Conservation (phyloP, 2,797 vertebrate genomes). For the Sebastes iracundus region DNA sequence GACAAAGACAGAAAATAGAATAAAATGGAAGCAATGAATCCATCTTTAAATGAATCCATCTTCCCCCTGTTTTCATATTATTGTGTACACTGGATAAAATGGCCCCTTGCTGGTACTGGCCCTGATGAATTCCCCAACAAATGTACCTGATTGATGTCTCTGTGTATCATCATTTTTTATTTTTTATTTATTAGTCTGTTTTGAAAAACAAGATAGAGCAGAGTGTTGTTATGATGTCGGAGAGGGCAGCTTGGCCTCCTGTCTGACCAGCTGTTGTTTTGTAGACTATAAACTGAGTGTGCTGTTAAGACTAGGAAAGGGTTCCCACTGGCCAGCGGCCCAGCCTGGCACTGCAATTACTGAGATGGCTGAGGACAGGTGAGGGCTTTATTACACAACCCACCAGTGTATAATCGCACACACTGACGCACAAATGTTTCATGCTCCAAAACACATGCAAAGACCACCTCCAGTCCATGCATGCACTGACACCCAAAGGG, state of each 20-base stretch:
- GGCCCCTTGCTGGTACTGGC: neutral
- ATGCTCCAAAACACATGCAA: neutral
- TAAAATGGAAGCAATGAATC: neutral
- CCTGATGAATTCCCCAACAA: neutral
- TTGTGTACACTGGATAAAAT: neutral
- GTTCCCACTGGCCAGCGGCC: constrained; percentile 44
- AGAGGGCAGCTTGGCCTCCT: constrained; percentile 28
- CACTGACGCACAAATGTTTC: constrained; percentile 7
- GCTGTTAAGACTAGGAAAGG: constrained; percentile 44
- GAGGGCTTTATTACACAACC: constrained; percentile 61
- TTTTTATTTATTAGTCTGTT: constrained; percentile 13
- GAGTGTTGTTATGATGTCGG: constrained; percentile 27
- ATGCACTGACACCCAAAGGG: neutral
- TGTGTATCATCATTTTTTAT: neutral
- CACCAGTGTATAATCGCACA: constrained; percentile 3
- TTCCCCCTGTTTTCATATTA: neutral
- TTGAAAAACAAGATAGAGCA: constrained; percentile 18
- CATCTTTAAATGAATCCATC: neutral
- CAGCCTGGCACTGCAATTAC: constrained; percentile 48
- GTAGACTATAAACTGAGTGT: constrained; percentile 45
- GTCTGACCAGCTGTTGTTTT: constrained; percentile 77
- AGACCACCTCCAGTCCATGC: neutral
- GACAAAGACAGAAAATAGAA: neutral
- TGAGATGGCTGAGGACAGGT: constrained; percentile 72
- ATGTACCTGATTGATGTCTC: neutral